A percentile compares a stretch with the other conserved stretches of the same genome.
Evolutionary conservation across 2,797 vertebrate genomes (phyloP).

Genomic region (Malacoctenus gilli): DNA sequence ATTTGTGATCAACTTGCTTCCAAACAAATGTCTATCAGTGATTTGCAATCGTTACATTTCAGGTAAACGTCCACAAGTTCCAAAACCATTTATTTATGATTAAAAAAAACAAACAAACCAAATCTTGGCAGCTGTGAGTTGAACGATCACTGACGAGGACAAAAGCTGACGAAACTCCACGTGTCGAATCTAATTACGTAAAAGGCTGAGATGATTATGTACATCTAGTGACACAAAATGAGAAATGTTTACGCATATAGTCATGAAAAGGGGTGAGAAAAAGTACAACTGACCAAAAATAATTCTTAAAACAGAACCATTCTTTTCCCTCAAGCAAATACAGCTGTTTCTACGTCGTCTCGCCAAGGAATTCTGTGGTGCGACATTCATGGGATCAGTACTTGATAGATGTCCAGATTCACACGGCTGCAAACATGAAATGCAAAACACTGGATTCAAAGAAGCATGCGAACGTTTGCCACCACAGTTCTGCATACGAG

Average conservation of each 20-base stretch:
- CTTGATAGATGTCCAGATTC: slow-evolving; percentile 44
- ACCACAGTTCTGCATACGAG: slow-evolving; percentile 32
- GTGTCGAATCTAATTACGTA: slow-evolving; percentile 4
- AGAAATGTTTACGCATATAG: slow-evolving; percentile 26
- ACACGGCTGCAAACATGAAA: slow-evolving; percentile 39
- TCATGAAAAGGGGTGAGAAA: not conserved
- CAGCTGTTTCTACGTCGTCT: slow-evolving; percentile 43
- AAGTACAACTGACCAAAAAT: slow-evolving; percentile 56
- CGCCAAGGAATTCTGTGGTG: slow-evolving; percentile 27
- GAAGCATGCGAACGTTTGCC: slow-evolving; percentile 18
- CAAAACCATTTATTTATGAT: slow-evolving; percentile 14
- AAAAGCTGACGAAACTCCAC: slow-evolving; percentile 20
- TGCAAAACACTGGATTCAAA: slow-evolving; percentile 25
- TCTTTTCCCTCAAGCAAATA: slow-evolving; percentile 52
- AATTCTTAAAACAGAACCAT: slow-evolving; percentile 84
- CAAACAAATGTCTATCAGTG: slow-evolving; percentile 63
- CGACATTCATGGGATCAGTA: slow-evolving; percentile 46
- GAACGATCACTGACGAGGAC: slow-evolving; percentile 25
- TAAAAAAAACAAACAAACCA: slow-evolving; percentile 10
- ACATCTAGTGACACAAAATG: slow-evolving; percentile 38
- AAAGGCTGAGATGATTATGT: slow-evolving; percentile 48
- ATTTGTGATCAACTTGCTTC: slow-evolving; percentile 55
- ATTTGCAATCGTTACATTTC: slow-evolving; percentile 30
- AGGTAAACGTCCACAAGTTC: slow-evolving; percentile 30
- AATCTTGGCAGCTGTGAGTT: slow-evolving; percentile 25